Percentiles rank a stretch among this genome's conserved stretches.
Evolutionary conservation across 2,888 invertebrate genomes (phyloP).

Genomic region (Tachystola acroxantha): DNA sequence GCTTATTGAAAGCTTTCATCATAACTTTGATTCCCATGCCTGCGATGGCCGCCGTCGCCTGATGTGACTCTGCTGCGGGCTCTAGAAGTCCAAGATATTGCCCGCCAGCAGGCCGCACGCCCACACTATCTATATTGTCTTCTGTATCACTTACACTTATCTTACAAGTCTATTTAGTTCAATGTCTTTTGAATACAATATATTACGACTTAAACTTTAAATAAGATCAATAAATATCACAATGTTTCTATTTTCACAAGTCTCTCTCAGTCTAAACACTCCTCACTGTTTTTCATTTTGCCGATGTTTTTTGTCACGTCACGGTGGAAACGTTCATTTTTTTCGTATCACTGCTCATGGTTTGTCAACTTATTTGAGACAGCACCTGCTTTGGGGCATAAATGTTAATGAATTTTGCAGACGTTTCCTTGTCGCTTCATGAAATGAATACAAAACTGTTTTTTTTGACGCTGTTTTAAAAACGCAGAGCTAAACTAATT

Average conservation of each 20-base stretch:
- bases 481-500: too few relatives aligned
- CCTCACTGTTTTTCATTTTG: conserved; percentile 77
- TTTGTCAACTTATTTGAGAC: conserved; percentile 33
- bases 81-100: conserved; percentile 34
- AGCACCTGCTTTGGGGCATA: conserved; percentile 35
- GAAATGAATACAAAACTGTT: conserved; percentile 1
- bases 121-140: conserved; percentile 19
- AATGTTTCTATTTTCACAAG: conserved; percentile 37
- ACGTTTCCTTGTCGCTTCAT: conserved; percentile 23
- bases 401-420: conserved; percentile 31
- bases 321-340: conserved; percentile 47
- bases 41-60: conserved; percentile 69
- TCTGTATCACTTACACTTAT: conserved; percentile 24
- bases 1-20: conserved; percentile 92
- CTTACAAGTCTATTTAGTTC: conserved; percentile 30
- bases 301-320: conserved; percentile 48
- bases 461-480: too few relatives aligned
- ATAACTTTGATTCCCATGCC: conserved; percentile 93
- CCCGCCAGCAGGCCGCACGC: conserved; percentile 28
- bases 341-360: conserved; percentile 43
- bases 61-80: conserved; percentile 48
- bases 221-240: conserved; percentile 71
- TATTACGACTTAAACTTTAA: conserved; percentile 37
- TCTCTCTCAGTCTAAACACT: conserved; percentile 62
- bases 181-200: conserved; percentile 29